Base-by-base conservation (phyloP, 2,888 invertebrate genomes). In the Agrenia bidenticulata region DNA sequence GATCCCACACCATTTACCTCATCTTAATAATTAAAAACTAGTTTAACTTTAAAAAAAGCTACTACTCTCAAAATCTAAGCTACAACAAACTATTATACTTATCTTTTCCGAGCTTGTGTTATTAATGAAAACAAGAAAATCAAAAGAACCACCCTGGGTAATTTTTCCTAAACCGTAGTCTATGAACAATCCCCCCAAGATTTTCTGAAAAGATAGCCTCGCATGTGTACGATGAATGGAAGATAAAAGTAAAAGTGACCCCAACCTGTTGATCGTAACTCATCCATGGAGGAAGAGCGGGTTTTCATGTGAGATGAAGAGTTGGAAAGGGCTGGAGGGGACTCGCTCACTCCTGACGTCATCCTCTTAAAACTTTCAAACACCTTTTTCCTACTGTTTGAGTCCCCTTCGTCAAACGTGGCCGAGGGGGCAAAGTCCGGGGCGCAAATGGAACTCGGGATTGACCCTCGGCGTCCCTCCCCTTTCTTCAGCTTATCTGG, bases 221-320 rank as follows among this genome's bases (percentile, higher is more conserved):
- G n/a, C n/a, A n/a, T n/a, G n/a, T n/a, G n/a, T n/a, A n/a, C n/a
- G n/a, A n/a, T n/a, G n/a, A n/a, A n/a, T n/a, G n/a, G n/a, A n/a
- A n/a, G n/a, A n/a, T n/a, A n/a, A 32, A 32, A 32, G 4, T 7
- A 64, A 11, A 32, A 32, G 11, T 32, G 11, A 32, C 32, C 11
- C 45, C 45, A 69, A 75, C 75, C 75, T 74, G 70, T 69, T 69
- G 73, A 63, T 67, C 73, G 62, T 41, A 75, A 64, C 57, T 75
- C 75, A 59, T 75, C 75, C 72, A 73, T 73, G 58, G 73, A 73
- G 24, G 73, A 75, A 39, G 75, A 72, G 17, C 73, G 66, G 41
- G 45, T 55, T 56, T 51, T 57, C 19, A 54, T 55, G 55, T 9
- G 26, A 15, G 49, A n/a, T 17, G 37, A n/a, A n/a, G n/a, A n/a